These are phyloP conservation scores for Ctenicera cuprea DNA, from an alignment of 2,888 invertebrate species.

Conservation along the genomic window DNA sequence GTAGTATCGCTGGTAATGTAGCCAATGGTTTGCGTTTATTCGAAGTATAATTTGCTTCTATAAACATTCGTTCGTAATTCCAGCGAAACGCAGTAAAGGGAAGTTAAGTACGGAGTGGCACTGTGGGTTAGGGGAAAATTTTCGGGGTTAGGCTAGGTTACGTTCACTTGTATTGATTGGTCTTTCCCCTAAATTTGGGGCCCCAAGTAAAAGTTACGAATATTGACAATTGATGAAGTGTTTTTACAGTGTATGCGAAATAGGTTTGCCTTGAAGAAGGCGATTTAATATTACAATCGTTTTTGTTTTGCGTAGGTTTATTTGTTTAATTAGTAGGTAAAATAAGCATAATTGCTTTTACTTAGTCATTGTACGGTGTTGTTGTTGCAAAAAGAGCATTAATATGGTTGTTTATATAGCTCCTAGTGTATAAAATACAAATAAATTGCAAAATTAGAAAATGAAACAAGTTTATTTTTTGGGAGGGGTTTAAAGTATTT, in stretches of 20 bases:
- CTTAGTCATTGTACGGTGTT: no score
- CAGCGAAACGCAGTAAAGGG: constrained; percentile 1
- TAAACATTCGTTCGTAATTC: constrained; percentile 18
- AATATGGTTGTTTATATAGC: no score
- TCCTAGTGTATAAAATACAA: no score
- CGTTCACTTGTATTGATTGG: constrained; percentile 38
- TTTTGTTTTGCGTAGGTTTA: no score
- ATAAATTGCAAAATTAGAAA: no score
- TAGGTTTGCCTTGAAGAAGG: background rate
- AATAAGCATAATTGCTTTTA: no score
- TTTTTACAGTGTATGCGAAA: constrained; percentile 59
- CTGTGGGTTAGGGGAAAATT: constrained; percentile 44
- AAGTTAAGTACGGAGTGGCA: constrained; percentile 32
- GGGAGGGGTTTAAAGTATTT: no score
- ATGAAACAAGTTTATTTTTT: no score
- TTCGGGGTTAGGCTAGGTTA: constrained; percentile 45
- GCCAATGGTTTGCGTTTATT: background rate
- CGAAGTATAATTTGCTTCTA: background rate
- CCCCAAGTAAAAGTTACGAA: constrained; percentile 45
- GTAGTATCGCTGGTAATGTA: constrained; percentile 8
- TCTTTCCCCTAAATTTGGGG: constrained; percentile 44
- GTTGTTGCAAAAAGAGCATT: no score
- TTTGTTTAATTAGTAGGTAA: no score
- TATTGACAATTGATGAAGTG: constrained; percentile 67
- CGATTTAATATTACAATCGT: no score